Base-by-base conservation (phyloP, 2,888 invertebrate species). In the Antheraea yamamai region DNA sequence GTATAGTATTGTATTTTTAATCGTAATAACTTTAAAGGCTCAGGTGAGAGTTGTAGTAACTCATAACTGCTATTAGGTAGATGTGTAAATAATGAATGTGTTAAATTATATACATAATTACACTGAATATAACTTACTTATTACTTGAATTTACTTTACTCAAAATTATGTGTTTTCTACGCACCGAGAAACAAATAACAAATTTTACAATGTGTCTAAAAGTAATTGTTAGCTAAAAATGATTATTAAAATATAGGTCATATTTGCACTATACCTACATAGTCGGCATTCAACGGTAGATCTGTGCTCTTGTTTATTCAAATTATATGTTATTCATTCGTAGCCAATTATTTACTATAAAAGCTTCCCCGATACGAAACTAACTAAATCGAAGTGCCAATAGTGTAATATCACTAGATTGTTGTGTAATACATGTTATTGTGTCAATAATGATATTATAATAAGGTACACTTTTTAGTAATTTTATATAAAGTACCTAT, bases 351-450 rank as follows among this genome's bases (percentile, higher is more conserved):
- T 18, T 20, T n/a, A 55, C 10, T 4, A 30, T 73, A 18, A 55
- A 16, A 14, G 35, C 58, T 70, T 47, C 26, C 39, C 4, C 35
- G 12, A 52, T 23, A 51, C 58, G 68, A 74, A 74, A 39, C 16
- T 66, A 74, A 39, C 16, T 66, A 68, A 35, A 87, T 87, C 84
- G 81, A 91, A 90, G 92, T 92, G 92, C 92, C 92, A 92, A 92
- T 86, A 90, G 86, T 76, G 76, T 85, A 89, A 64, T 10, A 89
- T 89, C 89, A 91, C 78, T 90, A 89, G 84, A 77, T 76, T 75
- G 66, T 76, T 64, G 23, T 72, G 66, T 71, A 39, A n/a, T 64
- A 73, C 30, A 51, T 72, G 26, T 72, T 51, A 7, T 30, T 72
- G 39, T 72, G 39, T 70, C 39, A 70, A 70, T 70, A 70, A 23